These are phyloP conservation scores for Hirtodrosophila cameraria DNA, from an alignment of 2,888 invertebrate genomes.

Conservation along the genomic window DNA sequence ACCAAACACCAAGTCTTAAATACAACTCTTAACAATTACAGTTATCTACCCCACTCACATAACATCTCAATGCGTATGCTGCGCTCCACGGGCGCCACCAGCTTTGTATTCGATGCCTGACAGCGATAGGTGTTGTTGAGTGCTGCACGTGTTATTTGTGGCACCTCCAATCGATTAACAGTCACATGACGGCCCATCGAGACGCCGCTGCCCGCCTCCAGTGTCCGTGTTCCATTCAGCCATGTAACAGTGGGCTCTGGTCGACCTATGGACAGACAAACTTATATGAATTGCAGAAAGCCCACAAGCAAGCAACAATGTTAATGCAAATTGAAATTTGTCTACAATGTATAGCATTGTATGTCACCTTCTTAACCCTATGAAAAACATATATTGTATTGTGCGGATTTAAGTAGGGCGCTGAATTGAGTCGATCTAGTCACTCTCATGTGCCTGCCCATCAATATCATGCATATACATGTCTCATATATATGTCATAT, in stretches of 20 bases:
- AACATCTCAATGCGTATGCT: slow-evolving; percentile 93
- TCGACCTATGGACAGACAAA: slow-evolving; percentile 86
- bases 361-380: too few species aligned
- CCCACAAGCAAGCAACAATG: neutral
- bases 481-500: too few species aligned
- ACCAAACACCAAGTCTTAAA: too few species aligned
- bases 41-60: slow-evolving; percentile 87
- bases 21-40: neutral
- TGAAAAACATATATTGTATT: too few species aligned
- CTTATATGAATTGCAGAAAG: slow-evolving; percentile 33
- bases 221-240: slow-evolving; percentile 90
- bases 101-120: slow-evolving; percentile 93
- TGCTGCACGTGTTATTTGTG: slow-evolving; percentile 89
- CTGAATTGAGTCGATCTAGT: too few species aligned
- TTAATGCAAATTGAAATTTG: too few species aligned
- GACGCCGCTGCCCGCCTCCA: slow-evolving; percentile 89
- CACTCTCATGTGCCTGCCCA: too few species aligned
- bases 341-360: too few species aligned
- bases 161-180: slow-evolving; percentile 91
- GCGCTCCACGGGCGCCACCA: slow-evolving; percentile 92
- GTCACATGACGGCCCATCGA: slow-evolving; percentile 90
- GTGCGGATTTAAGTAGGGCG: too few species aligned
- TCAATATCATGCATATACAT: too few species aligned
- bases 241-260: slow-evolving; percentile 94
- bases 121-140: slow-evolving; percentile 94